Evolutionary conservation across 2,113 vertebrate species (phyloP).

Genomic region (Callaeas wilsoni): DNA sequence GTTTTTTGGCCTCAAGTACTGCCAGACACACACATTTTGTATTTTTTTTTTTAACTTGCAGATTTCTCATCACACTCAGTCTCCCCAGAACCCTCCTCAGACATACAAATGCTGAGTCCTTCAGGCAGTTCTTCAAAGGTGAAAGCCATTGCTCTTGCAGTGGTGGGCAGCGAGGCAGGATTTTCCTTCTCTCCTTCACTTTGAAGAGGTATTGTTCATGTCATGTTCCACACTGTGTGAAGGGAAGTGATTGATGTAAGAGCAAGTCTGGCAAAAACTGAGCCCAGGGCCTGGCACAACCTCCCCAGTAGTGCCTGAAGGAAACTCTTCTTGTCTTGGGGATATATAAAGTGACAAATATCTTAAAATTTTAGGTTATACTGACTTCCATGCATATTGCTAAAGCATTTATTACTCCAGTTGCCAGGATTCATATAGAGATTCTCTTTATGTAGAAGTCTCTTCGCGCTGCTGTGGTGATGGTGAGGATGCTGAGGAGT

Average conservation of each 20-base stretch:
- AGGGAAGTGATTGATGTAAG: fast-evolving
- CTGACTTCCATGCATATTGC: not conserved
- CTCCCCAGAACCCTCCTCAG: not conserved
- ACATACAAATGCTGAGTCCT: not conserved
- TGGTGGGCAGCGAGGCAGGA: not conserved
- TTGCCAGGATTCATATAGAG: not conserved
- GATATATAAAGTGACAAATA: not conserved
- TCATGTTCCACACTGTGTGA: not conserved
- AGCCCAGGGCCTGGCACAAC: not conserved
- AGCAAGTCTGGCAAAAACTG: not conserved
- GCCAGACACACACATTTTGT: not conserved
- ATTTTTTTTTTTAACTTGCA: not conserved
- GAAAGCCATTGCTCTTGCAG: not conserved
- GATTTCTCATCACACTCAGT: not conserved
- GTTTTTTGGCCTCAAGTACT: not conserved
- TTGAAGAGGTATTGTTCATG: not conserved
- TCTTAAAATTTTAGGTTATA: not conserved
- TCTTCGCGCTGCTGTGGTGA: not conserved
- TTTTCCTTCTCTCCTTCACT: not conserved
- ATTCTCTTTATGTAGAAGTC: not conserved
- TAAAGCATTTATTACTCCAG: not conserved
- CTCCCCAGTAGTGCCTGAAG: not conserved
- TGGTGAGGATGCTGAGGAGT: not conserved
- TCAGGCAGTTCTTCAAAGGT: not conserved
- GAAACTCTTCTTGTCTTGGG: not conserved